phyloP scores from a whole-genome alignment of 2,113 vertebrate genomes.

The Budorcas taxicolor region DNA sequence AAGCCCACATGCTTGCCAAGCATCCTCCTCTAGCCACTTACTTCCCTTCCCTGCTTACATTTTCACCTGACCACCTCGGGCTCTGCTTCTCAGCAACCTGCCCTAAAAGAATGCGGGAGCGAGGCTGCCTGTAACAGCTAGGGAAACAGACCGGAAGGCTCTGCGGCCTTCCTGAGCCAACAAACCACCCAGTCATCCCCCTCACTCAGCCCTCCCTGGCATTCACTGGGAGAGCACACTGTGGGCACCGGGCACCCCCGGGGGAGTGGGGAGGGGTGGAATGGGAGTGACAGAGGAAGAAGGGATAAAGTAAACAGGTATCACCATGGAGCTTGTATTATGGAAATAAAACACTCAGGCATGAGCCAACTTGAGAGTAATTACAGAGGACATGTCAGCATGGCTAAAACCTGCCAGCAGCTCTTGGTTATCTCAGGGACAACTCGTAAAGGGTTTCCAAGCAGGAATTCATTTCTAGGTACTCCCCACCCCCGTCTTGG shows the following conservation, averaged over 20 bases:
- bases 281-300: neutral
- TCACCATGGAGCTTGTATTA: neutral
- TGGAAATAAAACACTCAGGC: neutral
- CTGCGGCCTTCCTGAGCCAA: neutral
- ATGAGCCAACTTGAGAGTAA: neutral
- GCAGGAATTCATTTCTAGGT: neutral
- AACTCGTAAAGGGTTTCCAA: neutral
- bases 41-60: neutral
- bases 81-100: neutral
- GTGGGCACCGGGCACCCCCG: neutral
- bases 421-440: neutral
- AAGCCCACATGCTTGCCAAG: neutral
- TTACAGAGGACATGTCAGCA: neutral
- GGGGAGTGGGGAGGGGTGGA: neutral
- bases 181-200: neutral
- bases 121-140: fast-evolving
- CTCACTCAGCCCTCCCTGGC: neutral
- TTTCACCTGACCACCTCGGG: neutral
- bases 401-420: neutral
- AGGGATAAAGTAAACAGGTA: neutral
- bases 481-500: neutral
- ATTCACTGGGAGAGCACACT: neutral
- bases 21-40: neutral
- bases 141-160: neutral
- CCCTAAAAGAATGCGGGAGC: fast-evolving